A percentile compares a stretch with the other conserved stretches of the same genome.
Evolutionary conservation across 2,888 invertebrate genomes (phyloP).

Genomic region (Ctena decussata): DNA sequence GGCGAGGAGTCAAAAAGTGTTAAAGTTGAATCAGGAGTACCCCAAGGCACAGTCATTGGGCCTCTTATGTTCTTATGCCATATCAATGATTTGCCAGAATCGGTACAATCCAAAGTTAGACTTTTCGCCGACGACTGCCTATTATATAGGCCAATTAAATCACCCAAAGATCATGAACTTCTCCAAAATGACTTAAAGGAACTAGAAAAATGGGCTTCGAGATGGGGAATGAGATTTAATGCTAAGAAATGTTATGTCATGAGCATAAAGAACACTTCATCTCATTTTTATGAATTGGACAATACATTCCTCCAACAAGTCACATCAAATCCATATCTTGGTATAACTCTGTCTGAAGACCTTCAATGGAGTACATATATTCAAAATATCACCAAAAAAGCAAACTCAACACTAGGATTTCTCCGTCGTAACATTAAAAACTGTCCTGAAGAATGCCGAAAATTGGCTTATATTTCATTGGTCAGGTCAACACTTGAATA

Average conservation of each 20-base stretch:
- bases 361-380: neutral
- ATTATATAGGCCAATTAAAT: neutral
- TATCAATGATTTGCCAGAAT: neutral
- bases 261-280: too few relatives aligned
- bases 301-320: neutral
- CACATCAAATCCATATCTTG: neutral
- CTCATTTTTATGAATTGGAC: neutral
- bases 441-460: neutral
- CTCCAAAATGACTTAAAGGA: neutral
- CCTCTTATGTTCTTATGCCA: neutral
- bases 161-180: neutral
- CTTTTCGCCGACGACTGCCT: neutral
- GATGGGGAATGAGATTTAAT: neutral
- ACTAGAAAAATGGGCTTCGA: neutral
- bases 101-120: neutral
- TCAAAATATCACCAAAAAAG: neutral
- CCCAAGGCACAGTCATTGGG: conserved; percentile 1
- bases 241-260: neutral
- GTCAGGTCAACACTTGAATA: too few relatives aligned
- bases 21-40: neutral
- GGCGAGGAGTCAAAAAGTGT: neutral
- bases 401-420: neutral
- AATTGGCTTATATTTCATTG: neutral
- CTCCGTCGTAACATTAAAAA: too few relatives aligned
- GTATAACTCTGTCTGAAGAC: neutral